phyloP scores from a whole-genome alignment of 2,888 invertebrate species.

The Hemaris fuciformis region DNA sequence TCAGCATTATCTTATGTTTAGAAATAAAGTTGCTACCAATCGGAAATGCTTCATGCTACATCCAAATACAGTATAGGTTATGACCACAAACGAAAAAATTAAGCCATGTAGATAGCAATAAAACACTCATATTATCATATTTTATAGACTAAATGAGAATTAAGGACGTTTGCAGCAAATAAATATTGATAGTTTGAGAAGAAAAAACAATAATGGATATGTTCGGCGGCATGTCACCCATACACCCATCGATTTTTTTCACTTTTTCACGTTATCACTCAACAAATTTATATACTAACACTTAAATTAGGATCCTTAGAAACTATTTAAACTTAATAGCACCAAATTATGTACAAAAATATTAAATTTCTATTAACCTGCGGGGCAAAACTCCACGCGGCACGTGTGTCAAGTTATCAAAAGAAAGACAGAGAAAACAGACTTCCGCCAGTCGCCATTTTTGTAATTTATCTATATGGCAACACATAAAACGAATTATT shows the following conservation, averaged over 20 bases:
- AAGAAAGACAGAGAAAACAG: constrained; percentile 67
- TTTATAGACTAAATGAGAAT: neutral
- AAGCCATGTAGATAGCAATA: neutral
- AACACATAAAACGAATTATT: constrained; percentile 19
- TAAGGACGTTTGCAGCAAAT: neutral
- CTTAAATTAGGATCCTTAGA: constrained; percentile 36
- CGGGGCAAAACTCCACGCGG: constrained; percentile 80
- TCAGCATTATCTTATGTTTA: neutral
- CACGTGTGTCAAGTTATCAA: constrained; percentile 80
- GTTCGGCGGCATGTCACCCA: constrained; percentile 52
- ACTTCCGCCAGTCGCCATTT: constrained; percentile 71
- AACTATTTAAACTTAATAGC: constrained; percentile 37
- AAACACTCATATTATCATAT: neutral
- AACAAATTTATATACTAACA: constrained; percentile 44
- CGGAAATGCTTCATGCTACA: neutral
- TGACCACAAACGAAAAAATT: constrained; percentile 26
- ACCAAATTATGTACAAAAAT: constrained; percentile 46
- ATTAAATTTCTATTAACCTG: constrained; percentile 65
- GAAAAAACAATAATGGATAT: constrained; percentile 1
- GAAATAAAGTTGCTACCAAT: neutral
- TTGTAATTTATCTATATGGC: constrained; percentile 53
- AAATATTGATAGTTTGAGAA: neutral
- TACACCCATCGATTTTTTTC: constrained; percentile 29
- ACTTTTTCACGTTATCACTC: constrained; percentile 56
- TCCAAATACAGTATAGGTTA: constrained; percentile 32